Percentiles rank a stretch among this genome's conserved stretches.
phyloP scores from a whole-genome alignment of 2,797 vertebrate genomes.

The Limnodromus scolopaceus region DNA sequence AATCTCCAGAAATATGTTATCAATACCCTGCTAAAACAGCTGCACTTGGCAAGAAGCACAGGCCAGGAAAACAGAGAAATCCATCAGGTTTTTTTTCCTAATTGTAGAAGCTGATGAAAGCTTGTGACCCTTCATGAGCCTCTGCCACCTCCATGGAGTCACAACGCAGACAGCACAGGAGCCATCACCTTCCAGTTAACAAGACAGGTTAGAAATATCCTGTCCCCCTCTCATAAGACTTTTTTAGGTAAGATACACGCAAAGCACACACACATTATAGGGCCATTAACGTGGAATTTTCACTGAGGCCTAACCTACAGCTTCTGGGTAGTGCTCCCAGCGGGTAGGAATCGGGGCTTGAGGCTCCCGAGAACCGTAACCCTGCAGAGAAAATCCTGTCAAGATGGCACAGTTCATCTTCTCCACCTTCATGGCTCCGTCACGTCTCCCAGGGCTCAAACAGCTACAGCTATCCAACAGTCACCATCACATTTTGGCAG shows the following conservation, averaged over 20 bases:
- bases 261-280: neutral
- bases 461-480: neutral
- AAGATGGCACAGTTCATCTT: neutral
- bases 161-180: neutral
- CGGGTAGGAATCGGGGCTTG: accelerated
- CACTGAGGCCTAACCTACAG: neutral
- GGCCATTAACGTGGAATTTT: neutral
- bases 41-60: neutral
- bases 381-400: neutral
- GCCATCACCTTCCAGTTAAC: neutral
- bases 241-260: neutral
- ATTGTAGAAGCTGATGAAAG: slow-evolving; percentile 43
- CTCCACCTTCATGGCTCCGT: neutral
- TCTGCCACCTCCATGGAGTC: neutral
- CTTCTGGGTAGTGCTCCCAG: neutral
- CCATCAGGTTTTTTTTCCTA: neutral
- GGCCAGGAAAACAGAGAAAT: neutral
- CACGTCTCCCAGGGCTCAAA: neutral
- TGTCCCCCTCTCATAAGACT: accelerated
- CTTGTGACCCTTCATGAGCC: neutral
- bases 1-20: neutral
- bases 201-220: neutral
- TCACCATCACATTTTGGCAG: neutral
- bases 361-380: neutral
- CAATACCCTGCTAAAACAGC: neutral